Conservation (phyloP, 2,113 vertebrate species). For the Neopipo cinnamomea region DNA sequence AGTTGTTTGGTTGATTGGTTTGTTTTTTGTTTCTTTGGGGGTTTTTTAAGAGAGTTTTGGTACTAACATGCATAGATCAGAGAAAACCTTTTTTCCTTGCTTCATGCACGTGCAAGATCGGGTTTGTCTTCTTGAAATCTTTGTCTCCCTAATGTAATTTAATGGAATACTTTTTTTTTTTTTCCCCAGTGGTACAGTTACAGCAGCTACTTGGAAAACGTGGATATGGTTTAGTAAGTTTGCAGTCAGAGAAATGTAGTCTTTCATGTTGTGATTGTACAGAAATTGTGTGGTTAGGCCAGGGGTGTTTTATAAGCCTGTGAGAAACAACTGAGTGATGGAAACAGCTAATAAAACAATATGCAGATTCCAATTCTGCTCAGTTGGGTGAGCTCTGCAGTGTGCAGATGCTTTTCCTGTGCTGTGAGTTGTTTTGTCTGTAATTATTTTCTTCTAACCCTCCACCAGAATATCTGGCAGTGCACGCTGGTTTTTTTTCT, state of each 20-base stretch:
- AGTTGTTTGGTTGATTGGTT: background rate
- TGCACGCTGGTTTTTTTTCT: background rate
- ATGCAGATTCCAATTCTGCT: background rate
- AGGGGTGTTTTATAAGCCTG: background rate
- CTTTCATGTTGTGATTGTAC: background rate
- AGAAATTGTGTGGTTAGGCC: background rate
- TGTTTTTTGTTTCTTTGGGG: background rate
- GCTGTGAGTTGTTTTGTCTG: background rate
- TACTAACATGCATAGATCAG: background rate
- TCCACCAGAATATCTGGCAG: background rate
- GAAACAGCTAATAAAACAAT: background rate
- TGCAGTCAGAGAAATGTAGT: background rate
- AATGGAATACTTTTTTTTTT: background rate
- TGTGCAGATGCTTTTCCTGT: background rate
- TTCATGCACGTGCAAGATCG: background rate
- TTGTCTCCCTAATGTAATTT: background rate
- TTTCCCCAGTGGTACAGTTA: background rate
- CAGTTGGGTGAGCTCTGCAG: background rate
- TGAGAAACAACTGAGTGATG: background rate
- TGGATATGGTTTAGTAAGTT: background rate
- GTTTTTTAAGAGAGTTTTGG: background rate
- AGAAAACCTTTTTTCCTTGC: background rate
- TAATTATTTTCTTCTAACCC: background rate
- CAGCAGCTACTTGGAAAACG: background rate
- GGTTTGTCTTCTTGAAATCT: background rate